These are phyloP conservation scores for Manis javanica DNA, from an alignment of 2,797 vertebrate species.

Conservation along the genomic window DNA sequence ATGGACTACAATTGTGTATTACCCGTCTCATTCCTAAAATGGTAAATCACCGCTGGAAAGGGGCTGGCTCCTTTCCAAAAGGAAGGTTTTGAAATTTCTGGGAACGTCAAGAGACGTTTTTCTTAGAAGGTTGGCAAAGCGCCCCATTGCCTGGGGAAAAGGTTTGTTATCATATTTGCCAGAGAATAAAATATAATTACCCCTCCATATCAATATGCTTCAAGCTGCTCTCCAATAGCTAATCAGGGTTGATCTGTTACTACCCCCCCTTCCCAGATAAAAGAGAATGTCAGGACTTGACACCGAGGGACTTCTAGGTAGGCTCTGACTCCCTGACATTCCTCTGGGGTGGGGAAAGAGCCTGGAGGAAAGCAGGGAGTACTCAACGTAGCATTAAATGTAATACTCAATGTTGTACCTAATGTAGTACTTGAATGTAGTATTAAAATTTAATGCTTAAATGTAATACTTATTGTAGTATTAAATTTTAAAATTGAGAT, in stretches of 20 bases:
- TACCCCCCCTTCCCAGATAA: neutral
- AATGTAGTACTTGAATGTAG: too few relatives aligned
- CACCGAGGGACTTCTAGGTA: neutral
- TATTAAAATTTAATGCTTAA: neutral
- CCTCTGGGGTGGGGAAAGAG: neutral
- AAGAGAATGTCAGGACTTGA: neutral
- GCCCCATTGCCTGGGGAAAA: neutral
- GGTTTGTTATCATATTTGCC: neutral
- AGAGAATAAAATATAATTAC: conserved; percentile 46
- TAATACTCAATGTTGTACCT: too few relatives aligned
- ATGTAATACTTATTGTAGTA: too few relatives aligned
- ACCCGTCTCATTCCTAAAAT: conserved; percentile 14
- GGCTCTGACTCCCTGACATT: neutral
- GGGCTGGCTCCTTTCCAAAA: neutral
- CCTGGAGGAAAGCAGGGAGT: neutral
- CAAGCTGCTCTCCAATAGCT: conserved; percentile 14
- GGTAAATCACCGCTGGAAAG: conserved; percentile 49
- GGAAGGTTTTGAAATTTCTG: conserved; percentile 35
- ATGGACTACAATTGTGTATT: neutral
- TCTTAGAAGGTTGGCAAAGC: conserved; percentile 35
- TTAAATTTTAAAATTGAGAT: neutral
- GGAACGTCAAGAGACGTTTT: neutral
- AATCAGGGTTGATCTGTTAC: neutral
- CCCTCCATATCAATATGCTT: neutral
- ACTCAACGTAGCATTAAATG: too few relatives aligned